Percentiles rank a stretch among this genome's conserved stretches.
phyloP scores from a whole-genome alignment of 2,888 invertebrate genomes.

The Nomada fucata region DNA sequence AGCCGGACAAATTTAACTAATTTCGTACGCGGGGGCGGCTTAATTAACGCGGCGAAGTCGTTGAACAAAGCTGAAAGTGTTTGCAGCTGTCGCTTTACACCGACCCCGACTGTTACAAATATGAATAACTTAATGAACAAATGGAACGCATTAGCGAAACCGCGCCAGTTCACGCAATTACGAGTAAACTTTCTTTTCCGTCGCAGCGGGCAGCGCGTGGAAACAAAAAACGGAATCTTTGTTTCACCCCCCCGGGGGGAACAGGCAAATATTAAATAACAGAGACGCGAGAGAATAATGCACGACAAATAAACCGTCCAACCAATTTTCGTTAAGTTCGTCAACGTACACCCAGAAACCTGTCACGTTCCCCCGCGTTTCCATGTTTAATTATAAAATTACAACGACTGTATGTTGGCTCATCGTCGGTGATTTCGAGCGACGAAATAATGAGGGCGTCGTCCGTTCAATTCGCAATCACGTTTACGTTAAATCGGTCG shows the following conservation, averaged over 20 bases:
- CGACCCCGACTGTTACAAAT: slow-evolving; percentile 27
- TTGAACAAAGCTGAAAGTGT: slow-evolving; percentile 48
- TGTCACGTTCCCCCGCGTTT: not conserved
- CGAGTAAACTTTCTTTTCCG: slow-evolving; percentile 15
- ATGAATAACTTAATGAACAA: slow-evolving; percentile 51
- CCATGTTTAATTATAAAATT: slow-evolving; percentile 50
- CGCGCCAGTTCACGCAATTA: slow-evolving; percentile 3
- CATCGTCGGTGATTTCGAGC: slow-evolving; percentile 31
- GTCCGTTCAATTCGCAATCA: not conserved
- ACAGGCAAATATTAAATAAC: not conserved
- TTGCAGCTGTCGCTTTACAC: slow-evolving; percentile 28
- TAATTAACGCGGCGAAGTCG: slow-evolving; percentile 45
- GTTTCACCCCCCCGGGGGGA: not conserved
- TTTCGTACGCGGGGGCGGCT: slow-evolving; percentile 30
- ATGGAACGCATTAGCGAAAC: slow-evolving; percentile 41
- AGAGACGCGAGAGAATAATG: not conserved
- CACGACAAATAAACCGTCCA: slow-evolving; percentile 7
- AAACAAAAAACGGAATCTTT: not conserved
- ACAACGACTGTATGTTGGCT: slow-evolving; percentile 6
- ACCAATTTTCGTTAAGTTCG: slow-evolving; percentile 42
- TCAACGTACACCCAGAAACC: not conserved
- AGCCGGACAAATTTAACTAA: slow-evolving; percentile 46
- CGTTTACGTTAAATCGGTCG: slow-evolving; percentile 10
- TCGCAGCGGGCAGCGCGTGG: too few relatives aligned
- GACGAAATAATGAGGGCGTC: slow-evolving; percentile 39